phyloP scores from a whole-genome alignment of 2,888 invertebrate genomes.

The Lutraria lutraria region DNA sequence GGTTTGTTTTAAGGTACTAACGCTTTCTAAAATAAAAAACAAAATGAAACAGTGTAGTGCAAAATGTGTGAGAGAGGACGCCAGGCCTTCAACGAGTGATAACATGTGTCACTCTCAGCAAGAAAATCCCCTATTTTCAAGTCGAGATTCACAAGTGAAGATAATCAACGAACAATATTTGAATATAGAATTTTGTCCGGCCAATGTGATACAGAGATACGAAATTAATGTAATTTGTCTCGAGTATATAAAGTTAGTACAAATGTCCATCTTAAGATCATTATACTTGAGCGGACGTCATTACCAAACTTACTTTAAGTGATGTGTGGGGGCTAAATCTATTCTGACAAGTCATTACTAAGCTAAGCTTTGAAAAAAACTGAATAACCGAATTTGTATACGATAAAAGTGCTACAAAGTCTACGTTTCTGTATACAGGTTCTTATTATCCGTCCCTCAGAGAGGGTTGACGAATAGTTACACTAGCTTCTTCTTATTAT shows the following conservation, averaged over 20 bases:
- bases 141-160: not conserved
- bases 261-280: not conserved
- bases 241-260: not conserved
- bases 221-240: slow-evolving; percentile 16
- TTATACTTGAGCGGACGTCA: not conserved
- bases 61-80: too few species aligned
- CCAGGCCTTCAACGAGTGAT: not conserved
- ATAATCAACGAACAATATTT: not conserved
- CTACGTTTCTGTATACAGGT: too few species aligned
- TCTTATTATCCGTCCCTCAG: too few species aligned
- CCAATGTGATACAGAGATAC: not conserved
- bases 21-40: too few species aligned
- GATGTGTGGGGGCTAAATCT: not conserved
- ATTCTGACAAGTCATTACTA: not conserved
- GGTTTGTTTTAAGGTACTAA: too few species aligned
- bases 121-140: not conserved
- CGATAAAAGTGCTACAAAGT: not conserved
- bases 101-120: not conserved
- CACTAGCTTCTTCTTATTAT: too few species aligned
- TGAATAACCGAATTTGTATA: not conserved
- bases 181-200: not conserved
- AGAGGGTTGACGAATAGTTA: too few species aligned
- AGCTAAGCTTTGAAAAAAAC: not conserved
- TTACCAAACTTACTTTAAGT: not conserved
- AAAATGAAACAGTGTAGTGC: too few species aligned